These are phyloP conservation scores for Romanogobio albipinnatus DNA, from an alignment of 2,113 vertebrate species.

Conservation along the genomic window DNA sequence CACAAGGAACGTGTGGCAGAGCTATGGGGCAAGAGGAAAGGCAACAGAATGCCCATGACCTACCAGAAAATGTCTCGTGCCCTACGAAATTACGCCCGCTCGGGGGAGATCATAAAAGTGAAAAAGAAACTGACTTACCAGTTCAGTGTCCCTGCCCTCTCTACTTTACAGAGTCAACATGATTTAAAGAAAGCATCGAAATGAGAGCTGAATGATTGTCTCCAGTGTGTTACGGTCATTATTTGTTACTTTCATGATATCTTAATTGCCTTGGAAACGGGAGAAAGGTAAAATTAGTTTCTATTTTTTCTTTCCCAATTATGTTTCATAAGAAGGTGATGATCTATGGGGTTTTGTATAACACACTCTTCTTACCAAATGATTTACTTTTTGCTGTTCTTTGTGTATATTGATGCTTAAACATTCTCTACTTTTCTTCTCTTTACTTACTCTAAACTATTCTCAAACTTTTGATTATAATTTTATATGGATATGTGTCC, in stretches of 20 bases:
- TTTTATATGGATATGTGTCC: neutral
- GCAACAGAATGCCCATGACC: constrained; percentile 80
- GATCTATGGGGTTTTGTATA: neutral
- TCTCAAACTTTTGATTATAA: neutral
- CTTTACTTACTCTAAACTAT: no score
- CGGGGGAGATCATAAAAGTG: constrained; percentile 81
- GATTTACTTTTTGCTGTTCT: neutral
- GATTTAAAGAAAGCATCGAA: neutral
- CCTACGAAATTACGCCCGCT: constrained; percentile 77
- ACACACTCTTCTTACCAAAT: neutral
- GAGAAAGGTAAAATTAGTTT: constrained; percentile 13
- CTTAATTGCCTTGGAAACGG: neutral
- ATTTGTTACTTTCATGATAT: neutral
- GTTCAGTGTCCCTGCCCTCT: constrained; percentile 72
- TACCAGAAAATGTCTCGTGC: constrained; percentile 85
- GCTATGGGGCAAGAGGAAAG: constrained; percentile 79
- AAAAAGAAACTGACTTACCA: constrained; percentile 81
- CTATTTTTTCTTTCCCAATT: neutral
- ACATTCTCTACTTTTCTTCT: no score
- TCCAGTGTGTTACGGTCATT: neutral
- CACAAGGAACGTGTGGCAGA: constrained; percentile 77
- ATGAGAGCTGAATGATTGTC: neutral
- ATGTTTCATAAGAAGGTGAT: neutral
- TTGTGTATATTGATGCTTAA: neutral
- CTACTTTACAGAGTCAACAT: constrained; percentile 58